Evolutionary conservation across 2,113 vertebrate genomes (phyloP), one percentile per base, ranked within the genome.

Genomic region (Anseranas semipalmata): DNA sequence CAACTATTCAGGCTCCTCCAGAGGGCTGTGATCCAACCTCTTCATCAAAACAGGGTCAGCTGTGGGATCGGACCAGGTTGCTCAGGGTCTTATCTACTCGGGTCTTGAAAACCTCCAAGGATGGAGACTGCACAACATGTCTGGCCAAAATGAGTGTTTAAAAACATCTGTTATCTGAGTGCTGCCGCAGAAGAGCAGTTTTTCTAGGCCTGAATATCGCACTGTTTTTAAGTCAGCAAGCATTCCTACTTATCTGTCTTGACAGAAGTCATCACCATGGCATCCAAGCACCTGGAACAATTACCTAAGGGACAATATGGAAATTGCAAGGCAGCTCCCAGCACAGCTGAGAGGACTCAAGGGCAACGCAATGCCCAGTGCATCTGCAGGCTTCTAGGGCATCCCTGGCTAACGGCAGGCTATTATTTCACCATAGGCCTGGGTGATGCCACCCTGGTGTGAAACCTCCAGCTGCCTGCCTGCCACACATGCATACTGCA

Each of bases 231-330:
- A 95, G 71, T 85, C 95, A 91, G 71, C 81, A 95, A 66, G 41
- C 2, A 0, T 83, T 93, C 45, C 81, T 85, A 70, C 89, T 96
- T 93, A 96, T 62, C 80, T 79, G 45, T 59, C 92, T 89, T 85
- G 91, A 91, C 87, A 95, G 80, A 76, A 93, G 70, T 91, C 16
- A 0, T 96, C 92, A 93, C 94, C 89, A 92, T 91, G 86, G 77
- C 71, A 95, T 74, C 87, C 63, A 68, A 76, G 87, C 63, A 94
- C 77, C 89, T 94, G 91, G 66, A 96, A 92, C 58, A 82, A 66
- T 33, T 62, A 82, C 62, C 86, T 59, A 43, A 89, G 94, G 77
- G 92, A 87, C 66, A 89, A 87, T 77, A 84, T 30, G 1, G 5
- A 94, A 91, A 96, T 83, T 39, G 55, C 53, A 67, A 82, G 80